A percentile compares a stretch with the other conserved stretches of the same genome.
Conservation (phyloP, 2,888 invertebrate species). For the Anthrax anthrax region DNA sequence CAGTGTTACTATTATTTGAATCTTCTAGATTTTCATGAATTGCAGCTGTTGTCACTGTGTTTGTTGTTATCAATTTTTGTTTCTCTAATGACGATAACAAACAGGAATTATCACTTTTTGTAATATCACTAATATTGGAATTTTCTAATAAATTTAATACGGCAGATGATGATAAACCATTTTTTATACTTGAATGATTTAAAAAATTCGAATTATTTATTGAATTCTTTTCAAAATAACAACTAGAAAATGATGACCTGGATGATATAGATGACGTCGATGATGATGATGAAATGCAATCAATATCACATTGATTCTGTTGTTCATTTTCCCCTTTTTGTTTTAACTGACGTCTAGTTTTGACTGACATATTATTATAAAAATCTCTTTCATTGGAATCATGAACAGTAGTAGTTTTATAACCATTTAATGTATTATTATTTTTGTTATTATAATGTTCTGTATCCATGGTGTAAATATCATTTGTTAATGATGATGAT, state of each 20-base stretch:
- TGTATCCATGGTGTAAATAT: not conserved
- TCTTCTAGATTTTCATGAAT: too few relatives aligned
- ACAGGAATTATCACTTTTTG: slow-evolving; percentile 2
- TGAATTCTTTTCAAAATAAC: too few relatives aligned
- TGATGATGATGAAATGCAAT: not conserved
- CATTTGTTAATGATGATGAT: too few relatives aligned
- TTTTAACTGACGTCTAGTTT: not conserved
- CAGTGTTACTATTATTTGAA: not conserved
- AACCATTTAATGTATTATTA: not conserved
- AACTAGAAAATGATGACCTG: too few relatives aligned
- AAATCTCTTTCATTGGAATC: not conserved
- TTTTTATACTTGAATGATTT: too few relatives aligned
- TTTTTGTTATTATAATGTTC: not conserved
- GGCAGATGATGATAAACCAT: too few relatives aligned
- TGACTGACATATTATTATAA: not conserved
- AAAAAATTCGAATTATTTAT: too few relatives aligned
- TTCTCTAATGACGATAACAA: not conserved
- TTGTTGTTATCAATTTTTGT: not conserved
- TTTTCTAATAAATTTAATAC: too few relatives aligned
- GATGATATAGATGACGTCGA: not conserved
- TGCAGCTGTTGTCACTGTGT: too few relatives aligned
- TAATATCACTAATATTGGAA: not conserved
- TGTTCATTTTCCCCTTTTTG: not conserved
- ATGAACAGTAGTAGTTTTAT: not conserved
- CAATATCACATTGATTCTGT: not conserved